These are phyloP conservation scores for Timandra comae DNA, from an alignment of 2,888 invertebrate species.

Conservation along the genomic window DNA sequence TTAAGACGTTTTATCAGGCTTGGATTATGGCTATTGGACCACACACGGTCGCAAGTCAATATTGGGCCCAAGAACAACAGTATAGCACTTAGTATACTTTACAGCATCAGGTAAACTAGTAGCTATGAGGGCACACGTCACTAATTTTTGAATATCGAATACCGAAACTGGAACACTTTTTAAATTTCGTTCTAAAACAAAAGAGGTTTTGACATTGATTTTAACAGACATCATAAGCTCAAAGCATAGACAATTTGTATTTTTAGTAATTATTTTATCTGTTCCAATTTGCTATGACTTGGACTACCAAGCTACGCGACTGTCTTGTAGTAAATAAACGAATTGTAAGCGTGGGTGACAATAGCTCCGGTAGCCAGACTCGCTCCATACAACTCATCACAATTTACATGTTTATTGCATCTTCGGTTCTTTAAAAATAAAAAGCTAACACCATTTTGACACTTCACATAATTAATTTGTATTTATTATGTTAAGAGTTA, in stretches of 20 bases:
- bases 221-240: too few species aligned
- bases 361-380: constrained; percentile 43
- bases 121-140: constrained; percentile 52
- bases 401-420: constrained; percentile 59
- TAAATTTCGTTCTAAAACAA: too few species aligned
- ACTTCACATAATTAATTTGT: not conserved
- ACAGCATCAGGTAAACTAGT: constrained; percentile 61
- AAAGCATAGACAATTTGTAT: too few species aligned
- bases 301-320: not conserved
- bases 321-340: not conserved
- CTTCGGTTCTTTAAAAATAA: constrained; percentile 16
- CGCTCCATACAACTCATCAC: constrained; percentile 30
- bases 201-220: too few species aligned
- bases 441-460: not conserved
- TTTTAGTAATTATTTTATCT: too few species aligned
- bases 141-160: constrained; percentile 16
- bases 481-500: too few species aligned
- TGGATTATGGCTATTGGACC: constrained; percentile 39
- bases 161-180: not conserved
- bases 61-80: constrained; percentile 69
- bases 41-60: constrained; percentile 70
- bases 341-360: constrained; percentile 34
- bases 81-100: constrained; percentile 70
- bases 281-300: too few species aligned
- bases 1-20: too few species aligned